Base-by-base conservation (phyloP, 2,113 vertebrate species). In the Symphodus melops region DNA sequence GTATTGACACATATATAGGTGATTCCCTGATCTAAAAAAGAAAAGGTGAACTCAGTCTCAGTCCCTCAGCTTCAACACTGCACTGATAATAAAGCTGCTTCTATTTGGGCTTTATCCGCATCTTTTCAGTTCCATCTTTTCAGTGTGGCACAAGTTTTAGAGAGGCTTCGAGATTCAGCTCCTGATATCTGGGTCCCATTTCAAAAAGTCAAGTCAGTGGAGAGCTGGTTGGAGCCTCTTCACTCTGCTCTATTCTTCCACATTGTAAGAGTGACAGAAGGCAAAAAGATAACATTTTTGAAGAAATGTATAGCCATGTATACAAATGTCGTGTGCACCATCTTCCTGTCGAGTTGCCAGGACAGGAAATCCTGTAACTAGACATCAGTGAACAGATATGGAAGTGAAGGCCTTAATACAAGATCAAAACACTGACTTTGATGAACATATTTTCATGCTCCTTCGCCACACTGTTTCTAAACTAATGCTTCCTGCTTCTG, bases 41-140 rank as follows among this genome's bases (percentile, higher is more conserved):
- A 57, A 68, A 36, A 28, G 14, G 14, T 20, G 3, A 58, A 62
- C 52, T 21, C 46, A 16, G 49, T 56, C 14, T 49, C 33, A 13
- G 36, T 52, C 33, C 28, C 53, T 60, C 19, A 19, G 54, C 20
- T 13, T 37, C 19, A 46, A 69, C 13, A 57, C n/a, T 55, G 3
- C 16, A 20, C 53, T 41, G 48, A 72, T 42, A 62, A 52, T 39
- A 66, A 41, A 57, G 16, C 21, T 39, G 12, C 20, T 70, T 77
- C 63, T 28, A 16, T 44, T 63, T 23, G 17, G 46, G 20, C 46
- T 46, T 13, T 52, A 79, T 74, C 52, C 42, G 19, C n/a, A 9
- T 33, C 81, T 59, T 75, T 81, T 72, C 65, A 68, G 11, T 28
- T 51, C 44, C 8, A 61, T 83, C 77, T 75, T 39, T 54, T 79